Evolutionary conservation across 1,140 invertebrate genomes (phyloP).

Genomic region (Atta texana): DNA sequence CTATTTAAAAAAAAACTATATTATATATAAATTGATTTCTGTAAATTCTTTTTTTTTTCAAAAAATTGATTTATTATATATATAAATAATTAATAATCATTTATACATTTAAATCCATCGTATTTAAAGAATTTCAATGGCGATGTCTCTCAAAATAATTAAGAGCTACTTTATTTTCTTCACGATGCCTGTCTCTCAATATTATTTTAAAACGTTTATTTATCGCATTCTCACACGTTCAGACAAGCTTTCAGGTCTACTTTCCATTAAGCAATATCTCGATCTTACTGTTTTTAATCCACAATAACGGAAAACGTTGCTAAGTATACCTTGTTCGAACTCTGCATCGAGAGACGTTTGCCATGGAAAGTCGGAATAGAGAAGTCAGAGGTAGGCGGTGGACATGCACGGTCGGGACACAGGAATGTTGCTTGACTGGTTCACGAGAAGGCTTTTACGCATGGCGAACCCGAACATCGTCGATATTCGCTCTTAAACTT

Average conservation of each 20-base stretch:
- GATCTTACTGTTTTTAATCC: neutral
- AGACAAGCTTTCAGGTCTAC: neutral
- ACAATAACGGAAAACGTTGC: conserved; percentile 25
- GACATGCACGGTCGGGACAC: conserved; percentile 16
- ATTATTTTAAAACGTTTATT: neutral
- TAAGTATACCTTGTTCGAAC: conserved; percentile 2
- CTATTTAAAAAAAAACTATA: neutral
- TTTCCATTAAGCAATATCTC: conserved; percentile 31
- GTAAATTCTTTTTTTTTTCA: neutral
- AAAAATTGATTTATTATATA: neutral
- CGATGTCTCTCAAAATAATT: neutral
- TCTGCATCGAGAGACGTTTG: neutral
- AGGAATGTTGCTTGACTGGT: conserved; percentile 61
- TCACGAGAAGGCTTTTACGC: conserved; percentile 43
- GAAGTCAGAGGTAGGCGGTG: conserved; percentile 44
- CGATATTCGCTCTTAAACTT: conserved; percentile 18
- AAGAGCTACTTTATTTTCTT: neutral
- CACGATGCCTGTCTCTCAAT: neutral
- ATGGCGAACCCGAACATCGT: conserved; percentile 18
- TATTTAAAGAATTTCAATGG: neutral
- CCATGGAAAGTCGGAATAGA: conserved; percentile 51
- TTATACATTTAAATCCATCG: neutral
- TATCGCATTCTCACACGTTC: neutral
- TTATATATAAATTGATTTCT: neutral
- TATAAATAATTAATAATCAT: neutral